A percentile compares a stretch with the other conserved stretches of the same genome.
Evolutionary conservation across 2,797 vertebrate genomes (phyloP).

Genomic region (Acridotheres tristis): DNA sequence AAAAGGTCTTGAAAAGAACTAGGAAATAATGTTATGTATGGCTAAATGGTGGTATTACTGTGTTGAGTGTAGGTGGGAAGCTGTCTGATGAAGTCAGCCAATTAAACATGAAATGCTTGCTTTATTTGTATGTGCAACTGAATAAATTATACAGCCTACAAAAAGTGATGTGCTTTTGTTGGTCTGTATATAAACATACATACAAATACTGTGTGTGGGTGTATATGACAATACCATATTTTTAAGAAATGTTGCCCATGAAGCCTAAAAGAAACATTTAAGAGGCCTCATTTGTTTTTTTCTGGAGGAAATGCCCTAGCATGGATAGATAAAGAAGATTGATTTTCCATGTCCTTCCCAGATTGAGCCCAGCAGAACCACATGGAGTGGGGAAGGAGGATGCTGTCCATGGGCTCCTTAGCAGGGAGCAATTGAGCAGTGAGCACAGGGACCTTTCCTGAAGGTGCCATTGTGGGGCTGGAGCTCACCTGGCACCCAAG

Average conservation of each 20-base stretch:
- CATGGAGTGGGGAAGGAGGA: neutral
- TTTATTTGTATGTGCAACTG: neutral
- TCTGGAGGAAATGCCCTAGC: neutral
- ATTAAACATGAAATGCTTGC: neutral
- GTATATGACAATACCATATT: neutral
- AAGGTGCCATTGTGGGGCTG: neutral
- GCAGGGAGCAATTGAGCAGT: neutral
- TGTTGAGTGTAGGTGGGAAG: fast-evolving
- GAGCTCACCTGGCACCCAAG: fast-evolving
- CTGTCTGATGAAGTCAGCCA: neutral
- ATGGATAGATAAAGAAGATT: neutral
- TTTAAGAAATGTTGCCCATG: neutral
- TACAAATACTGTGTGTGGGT: neutral
- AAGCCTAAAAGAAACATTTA: neutral
- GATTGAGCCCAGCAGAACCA: neutral
- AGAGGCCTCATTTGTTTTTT: neutral
- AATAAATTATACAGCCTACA: neutral
- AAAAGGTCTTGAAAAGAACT: neutral
- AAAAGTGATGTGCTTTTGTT: neutral
- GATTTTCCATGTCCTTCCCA: neutral
- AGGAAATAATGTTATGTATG: neutral
- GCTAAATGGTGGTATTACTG: neutral
- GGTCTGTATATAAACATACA: neutral
- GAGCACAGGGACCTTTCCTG: fast-evolving
- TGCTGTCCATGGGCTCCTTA: neutral